These are phyloP conservation scores for Lycophotia porphyrea DNA, from an alignment of 2,888 invertebrate species.

Conservation along the genomic window DNA sequence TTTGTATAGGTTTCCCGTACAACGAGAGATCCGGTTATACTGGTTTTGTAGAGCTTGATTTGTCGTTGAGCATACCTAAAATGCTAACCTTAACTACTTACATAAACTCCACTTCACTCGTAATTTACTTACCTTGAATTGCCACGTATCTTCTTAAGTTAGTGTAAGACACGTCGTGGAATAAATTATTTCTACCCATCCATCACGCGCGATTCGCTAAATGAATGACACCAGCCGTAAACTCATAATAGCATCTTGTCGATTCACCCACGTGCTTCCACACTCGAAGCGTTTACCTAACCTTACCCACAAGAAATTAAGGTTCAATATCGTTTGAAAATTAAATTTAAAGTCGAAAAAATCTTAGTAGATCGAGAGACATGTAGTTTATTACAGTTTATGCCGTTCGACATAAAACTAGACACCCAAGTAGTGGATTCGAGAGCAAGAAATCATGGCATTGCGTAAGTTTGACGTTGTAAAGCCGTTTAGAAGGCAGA, in stretches of 20 bases:
- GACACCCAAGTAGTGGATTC: constrained; percentile 89
- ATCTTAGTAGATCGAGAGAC: constrained; percentile 71
- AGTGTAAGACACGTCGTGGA: constrained; percentile 41
- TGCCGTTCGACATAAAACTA: constrained; percentile 84
- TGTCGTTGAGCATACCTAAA: neutral
- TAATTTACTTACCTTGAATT: constrained; percentile 7
- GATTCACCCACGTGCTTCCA: constrained; percentile 84
- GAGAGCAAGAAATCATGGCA: constrained; percentile 77
- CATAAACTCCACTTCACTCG: neutral
- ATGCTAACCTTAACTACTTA: neutral
- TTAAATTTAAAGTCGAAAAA: constrained; percentile 36
- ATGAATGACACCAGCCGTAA: constrained; percentile 86
- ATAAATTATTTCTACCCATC: constrained; percentile 78
- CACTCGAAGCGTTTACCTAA: constrained; percentile 26
- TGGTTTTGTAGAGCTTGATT: too few relatives aligned
- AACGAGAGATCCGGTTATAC: too few relatives aligned
- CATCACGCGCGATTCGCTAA: constrained; percentile 83
- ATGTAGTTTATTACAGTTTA: constrained; percentile 84
- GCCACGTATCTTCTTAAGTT: constrained; percentile 8
- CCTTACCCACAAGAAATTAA: constrained; percentile 66
- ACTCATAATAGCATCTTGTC: constrained; percentile 80
- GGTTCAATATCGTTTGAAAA: constrained; percentile 65
- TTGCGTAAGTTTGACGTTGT: constrained; percentile 77
- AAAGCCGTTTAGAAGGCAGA: constrained; percentile 72
- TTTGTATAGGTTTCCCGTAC: too few relatives aligned